Base-by-base conservation (phyloP, 2,797 vertebrate genomes). In the Hydrolagus colliei region DNA sequence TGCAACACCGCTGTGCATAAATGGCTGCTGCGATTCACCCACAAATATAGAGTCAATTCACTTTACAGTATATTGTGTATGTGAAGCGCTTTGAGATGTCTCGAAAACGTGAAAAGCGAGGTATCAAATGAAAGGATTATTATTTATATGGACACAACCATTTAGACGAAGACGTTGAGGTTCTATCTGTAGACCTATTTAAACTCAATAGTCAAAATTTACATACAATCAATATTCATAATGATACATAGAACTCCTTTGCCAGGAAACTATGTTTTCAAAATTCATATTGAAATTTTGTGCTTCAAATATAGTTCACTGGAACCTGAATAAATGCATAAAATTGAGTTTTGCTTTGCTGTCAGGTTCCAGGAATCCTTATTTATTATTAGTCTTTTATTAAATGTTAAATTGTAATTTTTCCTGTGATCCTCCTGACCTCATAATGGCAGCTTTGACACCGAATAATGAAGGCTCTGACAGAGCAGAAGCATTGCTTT, bases 321-420 rank as follows among this genome's bases (percentile, higher is more conserved):
- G 61, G 35, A 77, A 77, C 52, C 2, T 77, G 61, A 16, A 61
- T 11, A n/a, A 2, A 11, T 2, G 2, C n/a, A 11, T n/a, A 4
- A 9, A 41, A 59, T 8, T 74, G 75, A 61, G 18, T 3, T 61
- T 61, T n/a, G 9, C n/a, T 4, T n/a, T 5, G 52, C 3, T 20
- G 12, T 77, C 75, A n/a, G 9, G 18, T 5, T 61, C 18, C 52
- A 77, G 41, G 75, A 18, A 9, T 71, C 14, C 1, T 20, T 10
- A 77, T 77, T n/a, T 61, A n/a, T 77, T 61, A 74, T 16, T 13
- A 52, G 41, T 77, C 16, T 77, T 61, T 61, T 61, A 11, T 61
- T 61, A 20, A 77, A 59, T 77, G 52, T 20, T 77, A 61, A 77
- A 61, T 77, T 77, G 9, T 77, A 61, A 77, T 61, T 71, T 77